Conservation (phyloP, 23 tunicate genomes). For the Trididemnum clinides region DNA sequence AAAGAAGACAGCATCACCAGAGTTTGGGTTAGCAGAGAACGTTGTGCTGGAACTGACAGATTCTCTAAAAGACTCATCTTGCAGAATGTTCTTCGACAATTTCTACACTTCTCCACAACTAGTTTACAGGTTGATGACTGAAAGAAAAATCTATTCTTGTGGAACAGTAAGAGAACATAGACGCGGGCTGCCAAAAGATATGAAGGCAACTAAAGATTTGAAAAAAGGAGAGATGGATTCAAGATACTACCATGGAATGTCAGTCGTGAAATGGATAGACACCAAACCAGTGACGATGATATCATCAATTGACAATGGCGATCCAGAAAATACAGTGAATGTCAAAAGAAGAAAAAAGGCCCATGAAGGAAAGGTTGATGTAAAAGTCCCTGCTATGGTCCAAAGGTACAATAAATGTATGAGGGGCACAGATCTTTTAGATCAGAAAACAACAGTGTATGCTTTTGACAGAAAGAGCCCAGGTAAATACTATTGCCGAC, state of each 20-base stretch:
- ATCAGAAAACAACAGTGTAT: conserved; percentile 6
- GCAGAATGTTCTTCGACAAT: conserved; percentile 7
- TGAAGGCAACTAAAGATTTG: not conserved
- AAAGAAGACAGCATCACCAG: not conserved
- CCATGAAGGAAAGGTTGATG: not conserved
- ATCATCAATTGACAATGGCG: not conserved
- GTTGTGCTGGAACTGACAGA: conserved; percentile 14
- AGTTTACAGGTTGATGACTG: conserved; percentile 21
- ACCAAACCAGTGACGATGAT: conserved; percentile 1
- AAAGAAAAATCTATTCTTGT: not conserved
- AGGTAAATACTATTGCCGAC: not conserved
- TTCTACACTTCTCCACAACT: conserved; percentile 6
- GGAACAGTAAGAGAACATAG: conserved; percentile 8
- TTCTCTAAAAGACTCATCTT: not conserved
- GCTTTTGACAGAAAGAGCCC: not conserved
- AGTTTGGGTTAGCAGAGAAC: not conserved
- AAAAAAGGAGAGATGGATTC: not conserved
- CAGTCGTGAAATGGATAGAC: conserved; percentile 2
- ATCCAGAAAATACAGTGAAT: not conserved
- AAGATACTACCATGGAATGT: conserved; percentile 1
- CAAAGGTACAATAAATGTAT: conserved; percentile 7
- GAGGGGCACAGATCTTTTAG: conserved; percentile 11
- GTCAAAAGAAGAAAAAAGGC: not conserved
- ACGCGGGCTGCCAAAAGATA: not conserved
- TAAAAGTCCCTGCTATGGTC: conserved; percentile 7